Evolutionary conservation across 1,140 invertebrate species (phyloP).

Genomic region (Physella acuta): DNA sequence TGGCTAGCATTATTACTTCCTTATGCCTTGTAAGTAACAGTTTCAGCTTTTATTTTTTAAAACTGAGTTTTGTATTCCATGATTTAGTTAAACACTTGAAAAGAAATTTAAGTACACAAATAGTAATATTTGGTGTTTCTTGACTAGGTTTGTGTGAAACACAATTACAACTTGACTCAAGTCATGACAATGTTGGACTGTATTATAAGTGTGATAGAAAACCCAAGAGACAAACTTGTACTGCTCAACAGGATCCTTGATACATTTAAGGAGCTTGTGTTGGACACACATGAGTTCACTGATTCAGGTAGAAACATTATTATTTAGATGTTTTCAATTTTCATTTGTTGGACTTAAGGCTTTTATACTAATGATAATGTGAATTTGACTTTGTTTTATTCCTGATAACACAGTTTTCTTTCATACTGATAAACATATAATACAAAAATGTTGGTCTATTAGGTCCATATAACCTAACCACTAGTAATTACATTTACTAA

Average conservation of each 20-base stretch:
- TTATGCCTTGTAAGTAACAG: constrained; percentile 54
- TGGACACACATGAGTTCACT: constrained; percentile 55
- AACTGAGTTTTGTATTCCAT: neutral
- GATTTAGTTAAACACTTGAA: neutral
- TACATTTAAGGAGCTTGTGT: constrained; percentile 55
- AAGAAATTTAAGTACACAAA: neutral
- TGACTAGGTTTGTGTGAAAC: constrained; percentile 53
- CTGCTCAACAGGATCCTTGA: constrained; percentile 53
- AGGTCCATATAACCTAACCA: too few relatives aligned
- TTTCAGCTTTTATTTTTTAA: too few relatives aligned
- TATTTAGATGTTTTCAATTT: too few relatives aligned
- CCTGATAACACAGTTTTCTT: too few relatives aligned
- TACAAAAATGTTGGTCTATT: too few relatives aligned
- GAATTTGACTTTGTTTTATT: too few relatives aligned
- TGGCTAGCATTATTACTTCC: constrained; percentile 52
- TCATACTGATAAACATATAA: too few relatives aligned
- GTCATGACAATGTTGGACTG: constrained; percentile 50
- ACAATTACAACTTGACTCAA: constrained; percentile 45
- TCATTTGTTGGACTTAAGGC: neutral
- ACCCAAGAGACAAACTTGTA: constrained; percentile 40
- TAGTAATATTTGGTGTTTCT: neutral
- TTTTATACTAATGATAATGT: neutral
- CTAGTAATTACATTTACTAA: too few relatives aligned
- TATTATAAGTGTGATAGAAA: constrained; percentile 49
- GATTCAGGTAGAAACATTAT: constrained; percentile 49